These are phyloP conservation scores for Danaus plexippus DNA, from an alignment of 1,140 invertebrate genomes.

Conservation along the genomic window DNA sequence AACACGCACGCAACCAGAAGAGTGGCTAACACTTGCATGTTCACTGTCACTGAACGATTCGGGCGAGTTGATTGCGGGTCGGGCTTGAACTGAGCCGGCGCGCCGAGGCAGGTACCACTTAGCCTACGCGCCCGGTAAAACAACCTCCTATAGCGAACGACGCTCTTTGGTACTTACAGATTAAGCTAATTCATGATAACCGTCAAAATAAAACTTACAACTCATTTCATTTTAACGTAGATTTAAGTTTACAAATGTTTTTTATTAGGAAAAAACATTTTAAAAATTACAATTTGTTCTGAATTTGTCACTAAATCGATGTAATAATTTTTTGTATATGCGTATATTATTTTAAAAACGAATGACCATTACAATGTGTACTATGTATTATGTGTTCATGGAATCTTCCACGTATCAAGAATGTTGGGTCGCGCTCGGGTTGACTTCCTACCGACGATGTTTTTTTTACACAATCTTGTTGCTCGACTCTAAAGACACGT, in stretches of 20 bases:
- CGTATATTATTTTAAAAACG: too few species aligned
- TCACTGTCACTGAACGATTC: conserved; percentile 29
- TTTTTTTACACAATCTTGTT: conserved; percentile 71
- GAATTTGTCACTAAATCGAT: too few species aligned
- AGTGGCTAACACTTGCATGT: conserved; percentile 55
- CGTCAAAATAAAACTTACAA: too few species aligned
- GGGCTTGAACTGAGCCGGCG: conserved; percentile 51
- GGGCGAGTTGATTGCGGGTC: conserved; percentile 31
- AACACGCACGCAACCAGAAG: conserved; percentile 45
- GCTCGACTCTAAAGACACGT: conserved; percentile 54
- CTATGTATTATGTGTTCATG: conserved; percentile 5
- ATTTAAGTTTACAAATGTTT: too few species aligned
- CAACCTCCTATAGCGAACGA: conserved; percentile 42
- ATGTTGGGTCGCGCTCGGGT: conserved; percentile 35
- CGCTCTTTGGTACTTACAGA: conserved; percentile 41
- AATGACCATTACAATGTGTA: too few species aligned
- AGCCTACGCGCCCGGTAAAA: conserved; percentile 64
- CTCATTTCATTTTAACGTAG: too few species aligned
- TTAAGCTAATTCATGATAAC: too few species aligned
- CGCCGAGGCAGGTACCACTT: conserved; percentile 59
- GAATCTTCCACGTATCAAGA: conserved; percentile 45
- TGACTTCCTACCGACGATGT: conserved; percentile 70
- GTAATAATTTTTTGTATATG: too few species aligned
- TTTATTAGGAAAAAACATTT: too few species aligned
- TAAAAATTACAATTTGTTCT: too few species aligned